A percentile compares a stretch with the other conserved stretches of the same genome.
Conservation (phyloP, 2,797 vertebrate genomes). For the Toxotes lorentzi region DNA sequence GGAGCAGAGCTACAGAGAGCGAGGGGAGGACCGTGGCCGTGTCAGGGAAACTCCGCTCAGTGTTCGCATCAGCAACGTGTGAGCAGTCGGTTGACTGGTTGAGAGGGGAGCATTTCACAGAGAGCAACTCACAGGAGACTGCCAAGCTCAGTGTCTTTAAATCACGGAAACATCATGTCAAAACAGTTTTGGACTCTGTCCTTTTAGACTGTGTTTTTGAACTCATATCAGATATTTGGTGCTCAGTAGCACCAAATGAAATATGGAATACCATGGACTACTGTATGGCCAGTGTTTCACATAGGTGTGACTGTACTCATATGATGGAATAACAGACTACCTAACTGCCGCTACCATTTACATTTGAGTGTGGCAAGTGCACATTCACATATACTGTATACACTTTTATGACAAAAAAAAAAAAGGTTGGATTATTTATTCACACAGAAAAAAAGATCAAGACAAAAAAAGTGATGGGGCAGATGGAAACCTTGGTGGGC, state of each 20-base stretch:
- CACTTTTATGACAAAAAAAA: slow-evolving; percentile 3
- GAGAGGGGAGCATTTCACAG: neutral
- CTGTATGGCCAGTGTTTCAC: slow-evolving; percentile 17
- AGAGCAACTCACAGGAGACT: neutral
- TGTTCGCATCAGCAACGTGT: slow-evolving; percentile 95
- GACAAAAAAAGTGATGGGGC: neutral
- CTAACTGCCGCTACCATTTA: slow-evolving; percentile 68
- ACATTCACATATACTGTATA: neutral
- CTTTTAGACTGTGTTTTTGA: slow-evolving; percentile 7
- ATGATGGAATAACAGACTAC: slow-evolving; percentile 33
- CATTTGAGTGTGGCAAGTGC: neutral
- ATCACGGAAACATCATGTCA: slow-evolving; percentile 16
- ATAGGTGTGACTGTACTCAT: slow-evolving; percentile 17
- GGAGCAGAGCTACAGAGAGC: slow-evolving; percentile 90
- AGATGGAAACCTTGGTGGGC: slow-evolving; percentile 1
- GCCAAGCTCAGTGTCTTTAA: neutral
- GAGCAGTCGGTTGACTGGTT: slow-evolving; percentile 15
- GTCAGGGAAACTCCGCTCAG: slow-evolving; percentile 83
- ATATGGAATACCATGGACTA: neutral
- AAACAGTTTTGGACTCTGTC: slow-evolving; percentile 10
- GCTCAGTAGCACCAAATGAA: slow-evolving; percentile 4
- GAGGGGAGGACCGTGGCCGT: slow-evolving; percentile 77
- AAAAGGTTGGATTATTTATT: slow-evolving; percentile 28
- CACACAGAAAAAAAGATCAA: neutral
- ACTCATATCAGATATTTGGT: slow-evolving; percentile 3